Evolutionary conservation across 2,113 vertebrate species (phyloP).

Genomic region (Microtus pennsylvanicus): DNA sequence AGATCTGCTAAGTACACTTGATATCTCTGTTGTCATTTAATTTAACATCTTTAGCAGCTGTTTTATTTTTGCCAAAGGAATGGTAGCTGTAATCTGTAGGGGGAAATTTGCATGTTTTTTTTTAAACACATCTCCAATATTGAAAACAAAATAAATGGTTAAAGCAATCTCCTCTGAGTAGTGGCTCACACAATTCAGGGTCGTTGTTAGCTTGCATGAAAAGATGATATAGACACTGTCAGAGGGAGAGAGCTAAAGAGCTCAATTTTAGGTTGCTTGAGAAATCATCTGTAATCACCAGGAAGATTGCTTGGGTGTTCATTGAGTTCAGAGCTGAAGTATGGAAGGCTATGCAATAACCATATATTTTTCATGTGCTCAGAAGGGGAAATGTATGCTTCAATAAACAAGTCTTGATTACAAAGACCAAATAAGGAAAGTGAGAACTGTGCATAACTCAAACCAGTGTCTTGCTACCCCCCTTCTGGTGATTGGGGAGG

Average conservation of each 20-base stretch:
- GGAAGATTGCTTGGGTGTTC: conserved; percentile 52
- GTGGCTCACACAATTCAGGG: conserved; percentile 41
- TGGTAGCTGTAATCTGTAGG: conserved; percentile 42
- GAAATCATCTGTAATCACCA: conserved; percentile 71
- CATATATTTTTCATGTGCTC: conserved; percentile 54
- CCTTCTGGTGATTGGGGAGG: background rate
- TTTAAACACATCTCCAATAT: background rate
- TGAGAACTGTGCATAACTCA: background rate
- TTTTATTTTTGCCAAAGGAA: conserved; percentile 16
- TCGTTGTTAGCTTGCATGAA: conserved; percentile 59
- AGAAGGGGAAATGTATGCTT: conserved; percentile 48
- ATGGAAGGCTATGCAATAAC: background rate
- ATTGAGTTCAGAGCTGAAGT: conserved; percentile 64
- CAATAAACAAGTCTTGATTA: conserved; percentile 70
- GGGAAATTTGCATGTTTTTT: conserved; percentile 3
- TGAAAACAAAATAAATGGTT: conserved; percentile 74
- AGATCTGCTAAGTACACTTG: conserved; percentile 63
- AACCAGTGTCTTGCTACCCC: background rate
- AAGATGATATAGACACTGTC: conserved; percentile 43
- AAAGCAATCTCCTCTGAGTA: background rate
- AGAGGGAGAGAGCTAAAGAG: conserved; percentile 74
- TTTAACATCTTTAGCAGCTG: conserved; percentile 67
- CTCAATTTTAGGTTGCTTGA: conserved; percentile 52
- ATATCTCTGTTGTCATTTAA: conserved; percentile 70
- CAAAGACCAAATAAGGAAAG: conserved; percentile 71